Evolutionary conservation across 2,888 invertebrate genomes (phyloP).

Genomic region (Cryptophagus acutangulus): DNA sequence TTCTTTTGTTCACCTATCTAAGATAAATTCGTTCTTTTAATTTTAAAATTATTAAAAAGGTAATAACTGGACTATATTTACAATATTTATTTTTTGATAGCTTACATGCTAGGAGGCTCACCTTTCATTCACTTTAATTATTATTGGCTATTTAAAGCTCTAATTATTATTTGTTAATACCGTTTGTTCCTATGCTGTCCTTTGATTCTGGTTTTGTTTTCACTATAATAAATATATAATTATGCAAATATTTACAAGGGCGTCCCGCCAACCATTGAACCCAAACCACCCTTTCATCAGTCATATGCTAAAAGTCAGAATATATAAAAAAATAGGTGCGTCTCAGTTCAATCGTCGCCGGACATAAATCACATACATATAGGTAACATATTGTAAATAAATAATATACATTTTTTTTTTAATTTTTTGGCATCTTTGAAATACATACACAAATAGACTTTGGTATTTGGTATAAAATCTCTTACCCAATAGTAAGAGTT

Average conservation of each 20-base stretch:
- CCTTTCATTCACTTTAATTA: slow-evolving; percentile 25
- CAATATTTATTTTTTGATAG: slow-evolving; percentile 42
- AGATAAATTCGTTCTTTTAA: slow-evolving; percentile 51
- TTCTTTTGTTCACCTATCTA: slow-evolving; percentile 45
- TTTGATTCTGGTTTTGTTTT: slow-evolving; percentile 21
- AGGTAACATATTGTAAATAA: slow-evolving; percentile 51
- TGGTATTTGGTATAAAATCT: slow-evolving; percentile 56
- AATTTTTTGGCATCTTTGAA: slow-evolving; percentile 56
- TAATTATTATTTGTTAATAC: slow-evolving; percentile 21
- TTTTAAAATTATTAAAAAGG: slow-evolving; percentile 50
- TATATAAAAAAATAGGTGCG: slow-evolving; percentile 27
- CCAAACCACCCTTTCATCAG: slow-evolving; percentile 43
- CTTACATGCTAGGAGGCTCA: slow-evolving; percentile 24
- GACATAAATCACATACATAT: slow-evolving; percentile 48
- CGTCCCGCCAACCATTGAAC: slow-evolving; percentile 30
- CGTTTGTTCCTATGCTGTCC: slow-evolving; percentile 25
- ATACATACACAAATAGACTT: slow-evolving; percentile 61
- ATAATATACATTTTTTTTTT: slow-evolving; percentile 44
- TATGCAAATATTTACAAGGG: slow-evolving; percentile 27
- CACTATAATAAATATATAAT: slow-evolving; percentile 16
- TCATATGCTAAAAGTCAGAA: slow-evolving; percentile 31
- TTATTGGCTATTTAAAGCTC: slow-evolving; percentile 27
- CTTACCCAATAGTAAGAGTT: slow-evolving; percentile 37
- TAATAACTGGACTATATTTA: slow-evolving; percentile 52
- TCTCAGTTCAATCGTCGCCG: slow-evolving; percentile 33